Base-by-base conservation (phyloP, 2,888 invertebrate species). In the Girardia tigrina region DNA sequence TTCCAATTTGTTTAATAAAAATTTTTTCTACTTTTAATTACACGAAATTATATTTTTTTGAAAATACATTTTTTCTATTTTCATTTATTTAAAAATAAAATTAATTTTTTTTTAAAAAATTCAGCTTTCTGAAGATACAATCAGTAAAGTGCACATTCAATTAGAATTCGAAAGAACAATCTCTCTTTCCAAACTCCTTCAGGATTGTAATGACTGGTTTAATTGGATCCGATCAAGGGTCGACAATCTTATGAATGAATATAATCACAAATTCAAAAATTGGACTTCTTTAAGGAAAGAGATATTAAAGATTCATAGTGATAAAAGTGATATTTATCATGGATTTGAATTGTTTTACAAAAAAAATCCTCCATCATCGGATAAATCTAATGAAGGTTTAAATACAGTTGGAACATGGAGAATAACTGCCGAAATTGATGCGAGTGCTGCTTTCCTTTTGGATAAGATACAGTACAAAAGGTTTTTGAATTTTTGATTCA, bases 141-240 rank as follows among this genome's bases (percentile, higher is more conserved):
- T 56, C n/a, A 56, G 23, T n/a, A 56, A 56, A 56, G 56, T 23
- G 20, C 56, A 23, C n/a, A 56, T 56, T 56, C 56, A 56, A 56
- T 12, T 56, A 23, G 56, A 56, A n/a, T 56, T 56, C n/a, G 56
- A 56, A 56, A 4, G 56, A 56, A 8, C n/a, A 8, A 56, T 56
- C 23, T 56, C 56, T 2, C 56, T 56, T 8, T 56, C 56, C n/a
- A 56, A 56, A 16, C 56, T 56, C n/a, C 56, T 56, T n/a, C 56
- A 23, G 23, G 56, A 56, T 56, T 56, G 56, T 56, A 56, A 56
- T n/a, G 56, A 56, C n/a, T 56, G 56, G 56, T 56, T 20, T 16
- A 56, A n/a, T n/a, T 56, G 56, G 56, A 56, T 56, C 4, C 56
- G 56, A 56, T 56, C 56, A 8, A 56, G n/a, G n/a, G 56, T 56